phyloP scores from a whole-genome alignment of 2,888 invertebrate genomes.

The Odontomyia ornata region DNA sequence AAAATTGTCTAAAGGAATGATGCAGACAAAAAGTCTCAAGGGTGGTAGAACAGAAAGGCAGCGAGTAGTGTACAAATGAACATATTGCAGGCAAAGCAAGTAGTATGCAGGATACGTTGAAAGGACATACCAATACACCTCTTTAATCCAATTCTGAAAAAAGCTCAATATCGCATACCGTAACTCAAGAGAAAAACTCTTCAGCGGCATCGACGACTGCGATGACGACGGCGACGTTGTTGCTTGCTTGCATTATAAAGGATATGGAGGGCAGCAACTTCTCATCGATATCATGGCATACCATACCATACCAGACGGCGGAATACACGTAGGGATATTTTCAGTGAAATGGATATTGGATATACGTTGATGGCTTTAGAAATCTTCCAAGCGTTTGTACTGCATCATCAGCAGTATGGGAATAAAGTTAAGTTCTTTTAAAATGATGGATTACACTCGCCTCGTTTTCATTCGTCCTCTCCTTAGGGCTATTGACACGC shows the following conservation, averaged over 20 bases:
- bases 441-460: conserved; percentile 43
- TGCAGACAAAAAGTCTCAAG: conserved; percentile 15
- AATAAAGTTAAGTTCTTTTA: conserved; percentile 44
- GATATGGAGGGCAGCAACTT: conserved; percentile 15
- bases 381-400: conserved; percentile 27
- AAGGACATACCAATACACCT: conserved; percentile 44
- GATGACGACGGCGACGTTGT: not conserved
- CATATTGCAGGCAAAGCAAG: conserved; percentile 5
- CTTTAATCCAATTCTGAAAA: conserved; percentile 40
- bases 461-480: conserved; percentile 30
- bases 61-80: not conserved
- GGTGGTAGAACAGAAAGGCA: conserved; percentile 9
- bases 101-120: not conserved
- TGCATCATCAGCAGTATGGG: conserved; percentile 32
- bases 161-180: conserved; percentile 41
- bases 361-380: conserved; percentile 38
- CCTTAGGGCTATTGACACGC: conserved; percentile 41
- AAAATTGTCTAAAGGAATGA: conserved; percentile 20
- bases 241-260: not conserved
- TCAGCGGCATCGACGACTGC: conserved; percentile 14
- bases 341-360: conserved; percentile 44
- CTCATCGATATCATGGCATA: conserved; percentile 28
- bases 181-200: conserved; percentile 38
- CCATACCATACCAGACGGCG: not conserved
- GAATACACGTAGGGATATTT: conserved; percentile 30